Percentiles rank a stretch among this genome's conserved stretches.
Evolutionary conservation across 2,888 invertebrate species (phyloP).

Genomic region (Drosophila affinis): DNA sequence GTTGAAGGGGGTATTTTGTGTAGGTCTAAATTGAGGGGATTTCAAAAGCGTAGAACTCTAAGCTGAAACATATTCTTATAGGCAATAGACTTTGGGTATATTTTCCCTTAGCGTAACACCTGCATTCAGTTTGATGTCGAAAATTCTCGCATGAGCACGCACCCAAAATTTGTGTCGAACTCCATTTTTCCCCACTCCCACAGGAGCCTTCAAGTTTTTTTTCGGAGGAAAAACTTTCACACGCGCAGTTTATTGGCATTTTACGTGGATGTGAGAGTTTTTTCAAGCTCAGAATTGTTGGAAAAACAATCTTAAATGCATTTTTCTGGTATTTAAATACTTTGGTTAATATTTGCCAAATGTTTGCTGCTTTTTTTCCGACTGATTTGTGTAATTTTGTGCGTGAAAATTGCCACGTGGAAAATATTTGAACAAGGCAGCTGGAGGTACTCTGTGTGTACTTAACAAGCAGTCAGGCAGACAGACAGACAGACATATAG

Average conservation of each 20-base stretch:
- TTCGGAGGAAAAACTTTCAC: constrained; percentile 56
- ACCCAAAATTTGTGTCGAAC: constrained; percentile 43
- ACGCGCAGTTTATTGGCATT: constrained; percentile 69
- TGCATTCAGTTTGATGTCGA: constrained; percentile 62
- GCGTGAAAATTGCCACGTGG: constrained; percentile 38
- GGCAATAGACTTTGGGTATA: neutral
- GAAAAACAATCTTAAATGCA: constrained; percentile 64
- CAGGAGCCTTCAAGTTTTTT: constrained; percentile 37
- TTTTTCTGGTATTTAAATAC: constrained; percentile 66
- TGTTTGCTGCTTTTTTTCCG: constrained; percentile 25
- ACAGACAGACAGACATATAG: neutral
- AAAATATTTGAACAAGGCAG: constrained; percentile 11
- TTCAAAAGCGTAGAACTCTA: neutral
- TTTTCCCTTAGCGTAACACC: constrained; percentile 43
- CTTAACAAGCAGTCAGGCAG: constrained; percentile 8
- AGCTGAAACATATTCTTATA: neutral
- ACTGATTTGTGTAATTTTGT: constrained; percentile 39
- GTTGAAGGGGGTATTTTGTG: neutral
- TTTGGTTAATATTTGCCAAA: constrained; percentile 68
- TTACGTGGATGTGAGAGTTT: constrained; percentile 56
- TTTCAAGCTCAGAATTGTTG: constrained; percentile 10
- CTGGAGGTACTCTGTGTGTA: constrained; percentile 15
- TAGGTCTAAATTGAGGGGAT: neutral
- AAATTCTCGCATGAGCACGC: constrained; percentile 61
- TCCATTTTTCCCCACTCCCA: constrained; percentile 36